Conservation (phyloP, 2,113 vertebrate genomes). For the Heptranchias perlo region DNA sequence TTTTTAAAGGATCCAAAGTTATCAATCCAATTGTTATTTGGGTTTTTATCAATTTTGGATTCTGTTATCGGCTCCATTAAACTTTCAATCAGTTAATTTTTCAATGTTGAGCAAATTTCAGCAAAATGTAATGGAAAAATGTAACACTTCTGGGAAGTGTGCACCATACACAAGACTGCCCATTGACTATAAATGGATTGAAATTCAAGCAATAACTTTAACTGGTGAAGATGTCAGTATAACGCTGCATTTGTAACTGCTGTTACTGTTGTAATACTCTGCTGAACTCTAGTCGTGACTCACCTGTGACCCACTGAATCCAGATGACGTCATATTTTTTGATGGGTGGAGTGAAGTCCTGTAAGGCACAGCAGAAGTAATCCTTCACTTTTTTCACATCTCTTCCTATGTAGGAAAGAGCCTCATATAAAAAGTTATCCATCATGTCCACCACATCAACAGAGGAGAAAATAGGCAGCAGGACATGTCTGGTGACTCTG, state of each 20-base stretch:
- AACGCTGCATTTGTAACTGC: background rate
- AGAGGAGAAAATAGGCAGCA: constrained; percentile 79
- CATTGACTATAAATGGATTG: background rate
- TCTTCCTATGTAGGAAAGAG: constrained; percentile 75
- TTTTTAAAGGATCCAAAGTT: background rate
- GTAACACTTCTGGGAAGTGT: background rate
- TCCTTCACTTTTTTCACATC: constrained; percentile 72
- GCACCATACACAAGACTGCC: background rate
- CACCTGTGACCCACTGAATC: constrained; percentile 96
- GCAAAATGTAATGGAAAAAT: background rate
- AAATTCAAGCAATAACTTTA: background rate
- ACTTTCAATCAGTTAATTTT: background rate
- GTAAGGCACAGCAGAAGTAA: constrained; percentile 82
- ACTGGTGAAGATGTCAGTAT: background rate
- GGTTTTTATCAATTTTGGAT: background rate
- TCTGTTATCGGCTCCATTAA: background rate
- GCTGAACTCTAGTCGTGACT: constrained; percentile 50
- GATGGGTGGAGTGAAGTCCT: constrained; percentile 72
- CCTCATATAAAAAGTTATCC: constrained; percentile 82
- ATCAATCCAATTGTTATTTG: background rate
- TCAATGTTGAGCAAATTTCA: background rate
- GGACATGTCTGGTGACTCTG: constrained; percentile 81
- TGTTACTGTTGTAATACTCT: background rate
- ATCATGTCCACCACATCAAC: constrained; percentile 93
- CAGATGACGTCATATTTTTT: constrained; percentile 88